Evolutionary conservation across 2,888 invertebrate genomes (phyloP), one percentile per base, ranked within the genome.

Genomic region (Nephrotoma guestfalica): DNA sequence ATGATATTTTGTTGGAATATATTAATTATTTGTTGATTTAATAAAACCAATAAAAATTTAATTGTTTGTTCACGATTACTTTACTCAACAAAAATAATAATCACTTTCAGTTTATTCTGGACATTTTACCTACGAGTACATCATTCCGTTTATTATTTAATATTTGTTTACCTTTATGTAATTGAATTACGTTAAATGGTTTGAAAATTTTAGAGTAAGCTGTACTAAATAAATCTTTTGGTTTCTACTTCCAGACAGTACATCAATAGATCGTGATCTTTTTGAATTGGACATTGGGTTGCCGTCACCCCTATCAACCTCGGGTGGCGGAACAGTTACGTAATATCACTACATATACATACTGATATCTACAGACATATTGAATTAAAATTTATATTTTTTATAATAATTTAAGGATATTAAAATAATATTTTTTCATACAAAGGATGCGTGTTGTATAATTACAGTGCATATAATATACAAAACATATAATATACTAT

Each of bases 251-350:
- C 4, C 85, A 85, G 85, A 85, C 18, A 18, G 18, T 43, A 43
- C 85, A 18, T 85, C 85, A 85, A 43, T 85, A 45, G 85, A 85
- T 45, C 85, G 85, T 85, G 85, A 85, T 43, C 43, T 85, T 9
- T 85, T 85, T 85, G 85, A 85, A 85, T 85, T 85, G 85, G 85
- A 85, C 45, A 43, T 85, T 85, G 85, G 85, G 1, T 84, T 41
- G 9, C 41, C 41, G 6, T 41, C 84, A 84, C 42, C 84, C 4
- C 84, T 84, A n/a, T 41, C 84, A 13, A 84, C 5, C 11, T 84
- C 41, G n/a, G 15, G 41, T 41, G 84, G 84, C n/a, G 84, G 41
- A 13, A 84, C 84, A 41, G 71, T 71, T 71, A 30, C 71, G 7
- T 71, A 71, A 71, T 71, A 71, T 71, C 71, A 71, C 11, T 71